phyloP scores from a whole-genome alignment of 64 coral and sea anemone species.

The Montipora cactus region DNA sequence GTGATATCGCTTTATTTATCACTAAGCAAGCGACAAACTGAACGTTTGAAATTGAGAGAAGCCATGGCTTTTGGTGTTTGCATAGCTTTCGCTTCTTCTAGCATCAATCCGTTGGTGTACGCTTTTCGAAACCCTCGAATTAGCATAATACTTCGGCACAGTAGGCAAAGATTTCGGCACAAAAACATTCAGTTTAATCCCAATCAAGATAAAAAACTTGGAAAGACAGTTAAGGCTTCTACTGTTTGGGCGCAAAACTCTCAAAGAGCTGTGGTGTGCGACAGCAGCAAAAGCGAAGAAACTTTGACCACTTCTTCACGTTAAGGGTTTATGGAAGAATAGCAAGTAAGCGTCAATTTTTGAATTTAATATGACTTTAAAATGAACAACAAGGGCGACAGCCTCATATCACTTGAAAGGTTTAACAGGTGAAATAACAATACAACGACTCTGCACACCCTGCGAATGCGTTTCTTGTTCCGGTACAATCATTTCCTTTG shows the following conservation, averaged over 20 bases:
- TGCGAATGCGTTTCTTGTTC: too few relatives aligned
- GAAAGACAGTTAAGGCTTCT: background rate
- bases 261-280: background rate
- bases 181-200: conserved; percentile 41
- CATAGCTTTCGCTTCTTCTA: conserved; percentile 51
- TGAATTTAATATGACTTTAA: too few relatives aligned
- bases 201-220: background rate
- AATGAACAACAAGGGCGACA: too few relatives aligned
- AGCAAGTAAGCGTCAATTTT: too few relatives aligned
- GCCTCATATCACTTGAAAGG: too few relatives aligned
- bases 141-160: conserved; percentile 47
- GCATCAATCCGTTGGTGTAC: conserved; percentile 41
- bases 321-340: too few relatives aligned
- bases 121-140: conserved; percentile 54
- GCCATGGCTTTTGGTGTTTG: conserved; percentile 7
- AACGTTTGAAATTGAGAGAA: background rate
- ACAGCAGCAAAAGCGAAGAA: conserved; percentile 13
- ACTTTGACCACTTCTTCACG: background rate
- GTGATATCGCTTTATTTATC: conserved; percentile 6
- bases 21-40: background rate
- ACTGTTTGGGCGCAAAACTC: conserved; percentile 1
- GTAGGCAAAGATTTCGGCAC: background rate
- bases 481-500: too few relatives aligned
- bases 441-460: too few relatives aligned
- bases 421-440: too few relatives aligned